A percentile compares a stretch with the other conserved stretches of the same genome.
Evolutionary conservation across 2,797 vertebrate genomes (phyloP).

Genomic region (Notoglanidium macrostoma): DNA sequence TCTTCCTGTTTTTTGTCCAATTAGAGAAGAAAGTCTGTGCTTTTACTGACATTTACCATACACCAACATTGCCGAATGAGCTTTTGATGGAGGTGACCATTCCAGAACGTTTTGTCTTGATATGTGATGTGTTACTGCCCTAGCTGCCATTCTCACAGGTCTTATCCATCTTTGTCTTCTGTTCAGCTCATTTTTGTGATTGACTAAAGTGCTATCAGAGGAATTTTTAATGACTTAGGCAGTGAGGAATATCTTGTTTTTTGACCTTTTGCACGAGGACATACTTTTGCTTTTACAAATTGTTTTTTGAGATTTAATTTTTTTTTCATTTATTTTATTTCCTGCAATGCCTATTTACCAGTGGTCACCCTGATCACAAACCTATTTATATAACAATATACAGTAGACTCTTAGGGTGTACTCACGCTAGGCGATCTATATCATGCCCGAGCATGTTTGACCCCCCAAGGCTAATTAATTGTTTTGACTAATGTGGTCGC

Average conservation of each 20-base stretch:
- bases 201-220: not conserved
- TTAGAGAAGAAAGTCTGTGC: not conserved
- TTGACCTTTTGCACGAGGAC: not conserved
- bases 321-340: not conserved
- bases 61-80: not conserved
- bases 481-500: too few species aligned
- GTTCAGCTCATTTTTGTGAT: not conserved
- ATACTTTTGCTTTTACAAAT: not conserved
- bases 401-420: not conserved
- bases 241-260: not conserved
- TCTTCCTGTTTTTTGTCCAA: conserved; percentile 21
- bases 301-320: not conserved
- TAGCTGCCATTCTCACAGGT: not conserved
- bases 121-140: not conserved
- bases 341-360: not conserved
- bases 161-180: not conserved
- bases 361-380: not conserved
- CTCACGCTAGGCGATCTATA: too few species aligned
- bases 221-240: not conserved
- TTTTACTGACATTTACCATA: conserved; percentile 22
- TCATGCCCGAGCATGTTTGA: too few species aligned
- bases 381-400: not conserved
- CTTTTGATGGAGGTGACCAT: not conserved
- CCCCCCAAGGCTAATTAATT: too few species aligned
- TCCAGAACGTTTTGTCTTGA: not conserved